phyloP scores from a whole-genome alignment of 2,113 vertebrate genomes.

The Verasper variegatus region DNA sequence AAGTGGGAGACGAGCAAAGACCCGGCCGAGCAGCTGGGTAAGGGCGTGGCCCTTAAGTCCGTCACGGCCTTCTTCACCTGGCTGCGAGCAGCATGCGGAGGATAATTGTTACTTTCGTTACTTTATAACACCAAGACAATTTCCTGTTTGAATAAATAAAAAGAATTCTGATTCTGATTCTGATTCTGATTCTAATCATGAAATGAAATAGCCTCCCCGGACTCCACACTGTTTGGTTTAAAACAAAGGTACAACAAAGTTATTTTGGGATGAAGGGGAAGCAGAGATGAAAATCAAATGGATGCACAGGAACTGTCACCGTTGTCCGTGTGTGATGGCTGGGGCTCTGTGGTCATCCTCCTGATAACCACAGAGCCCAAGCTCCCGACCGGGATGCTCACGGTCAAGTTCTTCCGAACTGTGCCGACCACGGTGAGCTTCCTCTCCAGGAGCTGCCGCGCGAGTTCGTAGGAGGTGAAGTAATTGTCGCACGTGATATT shows the following conservation, averaged over 20 bases:
- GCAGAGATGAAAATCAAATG: slow-evolving; percentile 41
- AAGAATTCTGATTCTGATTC: no score
- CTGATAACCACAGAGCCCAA: slow-evolving; percentile 73
- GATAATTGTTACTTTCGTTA: slow-evolving; percentile 93
- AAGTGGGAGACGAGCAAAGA: slow-evolving; percentile 97
- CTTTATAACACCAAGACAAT: no score
- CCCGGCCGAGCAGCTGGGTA: slow-evolving; percentile 93
- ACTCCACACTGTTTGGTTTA: slow-evolving; percentile 81
- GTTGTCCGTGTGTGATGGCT: slow-evolving; percentile 54
- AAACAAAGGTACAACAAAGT: slow-evolving; percentile 83
- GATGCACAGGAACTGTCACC: slow-evolving; percentile 62
- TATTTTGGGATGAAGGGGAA: slow-evolving; percentile 79
- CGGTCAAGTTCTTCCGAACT: no score
- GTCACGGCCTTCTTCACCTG: slow-evolving; percentile 98
- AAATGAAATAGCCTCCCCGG: slow-evolving; percentile 74
- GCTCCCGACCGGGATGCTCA: no score
- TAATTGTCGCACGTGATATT: no score
- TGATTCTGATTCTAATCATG: no score
- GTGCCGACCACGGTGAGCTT: no score
- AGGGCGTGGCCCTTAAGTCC: slow-evolving; percentile 95
- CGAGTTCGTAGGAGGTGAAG: no score
- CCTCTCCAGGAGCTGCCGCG: no score
- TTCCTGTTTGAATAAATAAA: no score
- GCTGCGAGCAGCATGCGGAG: slow-evolving; percentile 96
- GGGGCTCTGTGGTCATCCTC: slow-evolving; percentile 71